Evolutionary conservation across 2,113 vertebrate genomes (phyloP).

Genomic region (Engraulis encrasicolus): DNA sequence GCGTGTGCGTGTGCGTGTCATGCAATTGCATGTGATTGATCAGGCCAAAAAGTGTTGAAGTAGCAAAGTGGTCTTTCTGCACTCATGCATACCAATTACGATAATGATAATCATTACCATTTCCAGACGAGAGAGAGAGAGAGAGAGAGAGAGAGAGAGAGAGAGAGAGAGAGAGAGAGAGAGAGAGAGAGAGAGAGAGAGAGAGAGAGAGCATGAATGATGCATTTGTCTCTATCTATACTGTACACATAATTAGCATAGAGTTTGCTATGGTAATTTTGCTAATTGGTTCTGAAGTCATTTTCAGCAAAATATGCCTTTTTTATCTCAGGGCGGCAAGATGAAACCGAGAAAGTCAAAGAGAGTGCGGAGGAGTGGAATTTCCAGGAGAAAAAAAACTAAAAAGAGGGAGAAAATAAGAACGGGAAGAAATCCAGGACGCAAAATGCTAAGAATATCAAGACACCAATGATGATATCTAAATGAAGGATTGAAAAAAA

Average conservation of each 20-base stretch:
- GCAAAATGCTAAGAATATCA: not conserved
- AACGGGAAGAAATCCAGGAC: not conserved
- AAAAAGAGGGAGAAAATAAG: not conserved
- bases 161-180: no score
- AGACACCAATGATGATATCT: not conserved
- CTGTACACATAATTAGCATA: not conserved
- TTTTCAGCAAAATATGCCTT: not conserved
- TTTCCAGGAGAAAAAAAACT: not conserved
- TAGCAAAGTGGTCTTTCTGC: not conserved
- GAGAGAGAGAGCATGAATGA: no score
- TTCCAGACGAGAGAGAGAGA: not conserved
- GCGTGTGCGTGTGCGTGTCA: not conserved
- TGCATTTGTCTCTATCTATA: not conserved
- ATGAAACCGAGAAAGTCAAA: not conserved
- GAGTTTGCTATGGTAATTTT: not conserved
- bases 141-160: no score
- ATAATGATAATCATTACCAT: conserved; percentile 1
- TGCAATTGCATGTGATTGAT: conserved; percentile 5
- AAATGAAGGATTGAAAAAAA: not conserved
- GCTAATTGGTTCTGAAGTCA: not conserved
- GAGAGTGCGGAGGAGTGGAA: not conserved
- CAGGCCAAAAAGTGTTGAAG: not conserved
- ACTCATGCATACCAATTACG: not conserved
- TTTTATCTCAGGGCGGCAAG: not conserved
- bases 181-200: no score